These are phyloP conservation scores for Turnix velox DNA, from an alignment of 2,113 vertebrate species.

Conservation along the genomic window DNA sequence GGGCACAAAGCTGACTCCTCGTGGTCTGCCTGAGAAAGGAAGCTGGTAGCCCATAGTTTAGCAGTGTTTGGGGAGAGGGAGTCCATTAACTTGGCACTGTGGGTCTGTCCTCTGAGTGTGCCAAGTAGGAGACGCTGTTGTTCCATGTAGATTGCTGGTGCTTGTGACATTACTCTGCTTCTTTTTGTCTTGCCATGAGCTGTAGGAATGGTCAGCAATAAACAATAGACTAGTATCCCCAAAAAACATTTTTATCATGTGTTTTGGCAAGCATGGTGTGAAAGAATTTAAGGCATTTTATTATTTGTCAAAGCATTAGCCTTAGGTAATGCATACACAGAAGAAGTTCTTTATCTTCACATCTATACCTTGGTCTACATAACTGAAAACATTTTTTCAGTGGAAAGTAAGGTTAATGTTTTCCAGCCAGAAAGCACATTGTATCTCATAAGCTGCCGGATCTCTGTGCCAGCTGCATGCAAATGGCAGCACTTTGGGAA, in stretches of 20 bases:
- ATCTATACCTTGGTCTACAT: neutral
- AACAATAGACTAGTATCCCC: neutral
- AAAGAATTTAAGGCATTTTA: slow-evolving; percentile 9
- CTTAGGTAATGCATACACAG: neutral
- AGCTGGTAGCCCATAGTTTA: neutral
- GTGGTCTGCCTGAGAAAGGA: neutral
- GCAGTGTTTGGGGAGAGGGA: neutral
- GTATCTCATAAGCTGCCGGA: neutral
- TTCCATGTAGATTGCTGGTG: neutral
- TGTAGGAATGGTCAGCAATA: neutral
- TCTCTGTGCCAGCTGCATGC: neutral
- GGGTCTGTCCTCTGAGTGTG: rapidly evolving
- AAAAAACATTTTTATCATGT: neutral
- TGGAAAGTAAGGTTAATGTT: neutral
- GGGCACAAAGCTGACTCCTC: neutral
- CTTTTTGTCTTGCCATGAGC: neutral
- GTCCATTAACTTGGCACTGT: rapidly evolving
- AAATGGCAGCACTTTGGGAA: neutral
- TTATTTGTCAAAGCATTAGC: neutral
- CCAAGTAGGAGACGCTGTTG: rapidly evolving
- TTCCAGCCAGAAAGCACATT: slow-evolving; percentile 2
- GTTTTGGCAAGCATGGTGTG: neutral
- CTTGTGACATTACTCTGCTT: slow-evolving; percentile 6
- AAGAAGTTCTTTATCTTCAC: slow-evolving; percentile 1
- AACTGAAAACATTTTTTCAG: neutral